Base-by-base conservation (phyloP, 2,888 invertebrate species). In the Scaptomyza caliginosa region DNA sequence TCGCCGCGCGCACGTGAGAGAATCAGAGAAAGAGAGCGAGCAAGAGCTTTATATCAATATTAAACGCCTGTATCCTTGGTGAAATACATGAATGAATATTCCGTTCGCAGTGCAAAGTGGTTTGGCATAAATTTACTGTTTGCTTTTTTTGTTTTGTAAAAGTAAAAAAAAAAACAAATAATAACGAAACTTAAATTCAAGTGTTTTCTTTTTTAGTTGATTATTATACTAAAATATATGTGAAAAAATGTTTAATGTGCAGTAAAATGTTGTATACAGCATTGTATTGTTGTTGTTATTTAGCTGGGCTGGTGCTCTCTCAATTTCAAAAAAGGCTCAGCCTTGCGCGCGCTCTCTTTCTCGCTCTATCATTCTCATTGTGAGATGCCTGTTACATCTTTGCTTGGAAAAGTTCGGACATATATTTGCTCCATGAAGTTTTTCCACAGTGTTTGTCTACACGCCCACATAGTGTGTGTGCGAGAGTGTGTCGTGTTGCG, bases 391-490 rank as follows among this genome's bases (percentile, higher is more conserved):
- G 74, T 85, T 79, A 79, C 79, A 79, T 79, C 79, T 79, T 85
- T 81, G 79, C 78, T 79, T 79, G 85, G 85, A 79, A 79, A 84
- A 85, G 65, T 66, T 73, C 36, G 56, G 77, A 67, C 54, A 63
- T 71, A 39, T 48, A 66, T 75, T 70, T 71, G 71, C 71, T 68
- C 63, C 69, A 64, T 70, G 69, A 80, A 82, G 81, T 84, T 84
- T 74, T 86, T 75, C 75, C 84, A 72, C 84, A 74, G 72, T 86
- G 86, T 84, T 79, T 82, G 81, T 83, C 86, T 82, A 86, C 81
- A 82, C 81, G 81, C 81, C 81, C 81, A 82, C 81, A 77, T 80
- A 67, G 74, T 56, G 64, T 57, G 49, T 49, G 40, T 23, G 57
- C 19, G n/a, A 8, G 23, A 23, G 19, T 46, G 36, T 38, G 28